These are phyloP conservation scores for Periplaneta americana DNA, from an alignment of 1,140 invertebrate species.

Conservation along the genomic window DNA sequence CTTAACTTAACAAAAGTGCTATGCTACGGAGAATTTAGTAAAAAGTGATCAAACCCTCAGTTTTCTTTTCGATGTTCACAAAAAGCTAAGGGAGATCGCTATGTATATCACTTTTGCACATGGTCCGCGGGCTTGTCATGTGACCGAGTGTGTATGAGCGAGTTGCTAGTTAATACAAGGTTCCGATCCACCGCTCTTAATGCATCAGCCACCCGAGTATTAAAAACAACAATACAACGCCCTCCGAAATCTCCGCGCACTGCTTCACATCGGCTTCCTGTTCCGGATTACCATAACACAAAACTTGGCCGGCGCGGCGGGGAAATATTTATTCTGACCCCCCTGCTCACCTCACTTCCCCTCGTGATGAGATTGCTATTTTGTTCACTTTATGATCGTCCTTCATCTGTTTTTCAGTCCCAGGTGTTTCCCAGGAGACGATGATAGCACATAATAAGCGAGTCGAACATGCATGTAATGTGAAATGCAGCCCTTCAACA, in stretches of 20 bases:
- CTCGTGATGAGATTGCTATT: neutral
- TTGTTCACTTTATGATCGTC: no score
- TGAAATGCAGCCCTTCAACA: neutral
- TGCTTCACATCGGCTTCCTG: neutral
- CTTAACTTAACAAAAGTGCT: no score
- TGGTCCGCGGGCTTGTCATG: neutral
- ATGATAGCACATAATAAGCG: neutral
- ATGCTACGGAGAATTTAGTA: no score
- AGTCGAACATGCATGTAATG: neutral
- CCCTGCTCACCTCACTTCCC: no score
- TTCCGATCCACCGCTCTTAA: neutral
- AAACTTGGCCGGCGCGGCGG: no score
- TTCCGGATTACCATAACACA: neutral
- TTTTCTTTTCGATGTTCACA: no score
- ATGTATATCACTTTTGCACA: neutral
- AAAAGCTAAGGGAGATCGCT: no score
- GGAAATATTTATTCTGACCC: no score
- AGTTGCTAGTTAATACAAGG: neutral
- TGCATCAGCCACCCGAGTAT: neutral
- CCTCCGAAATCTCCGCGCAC: neutral
- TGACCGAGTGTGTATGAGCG: neutral
- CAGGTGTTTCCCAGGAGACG: neutral
- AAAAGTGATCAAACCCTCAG: no score
- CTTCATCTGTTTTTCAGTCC: no score
- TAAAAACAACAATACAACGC: neutral